Evolutionary conservation across 2,797 vertebrate species (phyloP), one percentile per base, ranked within the genome.

Genomic region (Notamacropus eugenii): DNA sequence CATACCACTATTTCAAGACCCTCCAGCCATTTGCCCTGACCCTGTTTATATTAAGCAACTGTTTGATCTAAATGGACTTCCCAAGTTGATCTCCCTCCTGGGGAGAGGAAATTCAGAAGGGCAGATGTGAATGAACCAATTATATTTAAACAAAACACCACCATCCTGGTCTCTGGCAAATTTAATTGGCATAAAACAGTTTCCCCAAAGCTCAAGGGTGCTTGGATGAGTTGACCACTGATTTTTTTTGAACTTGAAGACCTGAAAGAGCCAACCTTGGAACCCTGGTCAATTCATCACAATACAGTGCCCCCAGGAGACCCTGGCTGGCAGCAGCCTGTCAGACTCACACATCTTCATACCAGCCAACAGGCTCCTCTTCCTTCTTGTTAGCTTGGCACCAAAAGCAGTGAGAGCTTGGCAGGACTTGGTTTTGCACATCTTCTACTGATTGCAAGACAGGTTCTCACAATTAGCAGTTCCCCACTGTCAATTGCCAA

Each of bases 381-480:
- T 82, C 67, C 22, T 46, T 82, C 74, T 46, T 0, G 2, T 90
- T 93, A 95, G 27, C 90, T 93, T 94, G 95, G 90, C 92, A 94
- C 95, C 94, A 94, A 91, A 82, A 57, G 91, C 91, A 94, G 40
- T 58, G 87, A 90, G 67, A 93, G 22, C 34, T 92, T 96, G 91
- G 93, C 95, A 95, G 90, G 9, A 82, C 94, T 94, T 55, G 40
- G 29, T 96, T 94, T 96, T 87, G 95, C 46, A 93, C 62, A 95
- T 93, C 91, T 56, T 94, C 90, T 93, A 95, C 58, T 94, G 59
- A 93, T 91, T 96, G 40, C 46, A 95, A 93, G 94, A 91, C n/a
- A 93, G 56, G 40, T 54, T 93, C 91, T 96, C 57, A 46, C 52
- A 46, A 93, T 9, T 94, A 91, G 90, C 95, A 97, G 46, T 55